phyloP scores from a whole-genome alignment of 2,888 invertebrate genomes.

The Drosophila leonis region DNA sequence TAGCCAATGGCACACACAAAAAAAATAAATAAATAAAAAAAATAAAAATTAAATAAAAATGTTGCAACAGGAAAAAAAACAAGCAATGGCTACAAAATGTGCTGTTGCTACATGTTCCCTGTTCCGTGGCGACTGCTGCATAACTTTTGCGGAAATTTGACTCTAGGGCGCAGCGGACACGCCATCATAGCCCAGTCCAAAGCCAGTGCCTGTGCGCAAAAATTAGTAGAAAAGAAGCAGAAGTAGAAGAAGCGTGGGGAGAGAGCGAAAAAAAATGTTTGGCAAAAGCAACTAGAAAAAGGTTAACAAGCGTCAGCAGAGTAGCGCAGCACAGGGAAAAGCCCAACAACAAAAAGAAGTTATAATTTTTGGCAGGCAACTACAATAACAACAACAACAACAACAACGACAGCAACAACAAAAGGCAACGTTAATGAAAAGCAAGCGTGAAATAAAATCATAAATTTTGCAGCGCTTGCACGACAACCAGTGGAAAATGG shows the following conservation, averaged over 20 bases:
- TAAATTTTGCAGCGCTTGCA: conserved; percentile 72
- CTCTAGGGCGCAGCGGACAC: conserved; percentile 57
- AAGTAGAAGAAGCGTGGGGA: conserved; percentile 30
- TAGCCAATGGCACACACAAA: conserved; percentile 49
- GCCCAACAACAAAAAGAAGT: conserved; percentile 43
- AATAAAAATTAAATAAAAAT: conserved; percentile 32
- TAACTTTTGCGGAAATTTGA: conserved; percentile 78
- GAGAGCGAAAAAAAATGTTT: conserved; percentile 10
- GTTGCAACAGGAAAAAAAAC: conserved; percentile 33
- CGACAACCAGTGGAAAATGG: conserved; percentile 44
- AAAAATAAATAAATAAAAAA: conserved; percentile 7
- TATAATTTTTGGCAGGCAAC: conserved; percentile 55
- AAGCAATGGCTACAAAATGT: conserved; percentile 49
- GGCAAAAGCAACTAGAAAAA: conserved; percentile 67
- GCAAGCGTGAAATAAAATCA: conserved; percentile 82
- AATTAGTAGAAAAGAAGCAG: conserved; percentile 61
- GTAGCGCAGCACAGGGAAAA: conserved; percentile 55
- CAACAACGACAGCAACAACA: conserved; percentile 33
- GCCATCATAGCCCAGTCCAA: conserved; percentile 35
- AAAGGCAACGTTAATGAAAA: conserved; percentile 75
- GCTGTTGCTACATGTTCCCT: conserved; percentile 53
- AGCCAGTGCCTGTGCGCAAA: conserved; percentile 57
- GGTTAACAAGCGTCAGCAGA: conserved; percentile 70
- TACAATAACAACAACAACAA: conserved; percentile 31
- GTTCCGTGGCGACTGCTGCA: conserved; percentile 72